Conservation (phyloP, 64 coral and sea anemone genomes). For the Stichodactyla helianthus region DNA sequence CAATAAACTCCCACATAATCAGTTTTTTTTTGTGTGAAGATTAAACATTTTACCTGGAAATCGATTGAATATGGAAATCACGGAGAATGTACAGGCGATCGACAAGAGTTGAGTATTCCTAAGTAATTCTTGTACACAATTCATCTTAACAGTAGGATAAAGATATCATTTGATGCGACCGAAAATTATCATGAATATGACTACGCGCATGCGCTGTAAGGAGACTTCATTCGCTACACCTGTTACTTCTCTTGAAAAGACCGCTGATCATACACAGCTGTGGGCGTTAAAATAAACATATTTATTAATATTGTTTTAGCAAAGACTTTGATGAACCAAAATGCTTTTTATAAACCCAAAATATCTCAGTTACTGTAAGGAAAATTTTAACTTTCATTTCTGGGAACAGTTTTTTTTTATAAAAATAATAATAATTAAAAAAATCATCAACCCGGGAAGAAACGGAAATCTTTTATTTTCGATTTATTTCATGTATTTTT, state of each 20-base stretch:
- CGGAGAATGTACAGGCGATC: background rate
- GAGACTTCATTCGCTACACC: background rate
- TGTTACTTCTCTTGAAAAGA: slow-evolving; percentile 3
- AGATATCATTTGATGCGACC: background rate
- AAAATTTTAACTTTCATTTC: too few species aligned
- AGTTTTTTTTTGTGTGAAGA: too few species aligned
- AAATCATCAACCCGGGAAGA: too few species aligned
- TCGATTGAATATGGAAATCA: background rate
- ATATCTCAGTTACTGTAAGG: too few species aligned
- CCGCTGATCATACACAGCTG: slow-evolving; percentile 14
- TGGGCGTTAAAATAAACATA: background rate
- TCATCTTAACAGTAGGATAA: background rate
- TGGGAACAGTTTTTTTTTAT: too few species aligned
- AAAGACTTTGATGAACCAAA: background rate
- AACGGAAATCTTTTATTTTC: too few species aligned
- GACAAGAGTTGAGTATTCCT: background rate
- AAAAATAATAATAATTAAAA: too few species aligned
- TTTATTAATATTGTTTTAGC: background rate
- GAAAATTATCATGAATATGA: background rate
- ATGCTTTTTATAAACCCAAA: too few species aligned
- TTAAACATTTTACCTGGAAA: background rate
- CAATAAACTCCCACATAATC: too few species aligned
- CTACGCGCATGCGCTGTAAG: background rate
- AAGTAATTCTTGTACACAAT: background rate
- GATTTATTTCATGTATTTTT: background rate